A percentile compares a stretch with the other conserved stretches of the same genome.
These are phyloP conservation scores for Fopius arisanus DNA, from an alignment of 1,140 invertebrate species.

Conservation along the genomic window DNA sequence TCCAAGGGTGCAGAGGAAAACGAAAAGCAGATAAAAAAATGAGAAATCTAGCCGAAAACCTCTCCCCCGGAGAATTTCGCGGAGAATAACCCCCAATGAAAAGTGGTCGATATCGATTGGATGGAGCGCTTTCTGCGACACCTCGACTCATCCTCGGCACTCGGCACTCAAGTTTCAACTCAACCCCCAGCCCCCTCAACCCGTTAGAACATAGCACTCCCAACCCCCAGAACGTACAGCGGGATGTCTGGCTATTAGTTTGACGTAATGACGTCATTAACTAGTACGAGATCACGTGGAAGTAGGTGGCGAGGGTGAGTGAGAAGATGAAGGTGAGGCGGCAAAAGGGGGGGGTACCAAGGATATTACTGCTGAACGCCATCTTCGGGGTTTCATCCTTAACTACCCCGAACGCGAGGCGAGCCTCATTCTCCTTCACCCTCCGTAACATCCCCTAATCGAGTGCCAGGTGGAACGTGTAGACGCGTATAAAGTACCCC, in stretches of 20 bases:
- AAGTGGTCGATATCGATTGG: too few species aligned
- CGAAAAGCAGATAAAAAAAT: too few species aligned
- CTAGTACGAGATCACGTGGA: conserved; percentile 43
- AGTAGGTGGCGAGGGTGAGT: conserved; percentile 9
- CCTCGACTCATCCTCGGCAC: conserved; percentile 14
- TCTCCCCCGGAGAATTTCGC: too few species aligned
- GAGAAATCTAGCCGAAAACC: too few species aligned
- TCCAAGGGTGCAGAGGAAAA: too few species aligned
- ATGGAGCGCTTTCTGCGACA: too few species aligned
- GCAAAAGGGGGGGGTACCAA: conserved; percentile 27
- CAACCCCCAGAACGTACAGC: conserved; percentile 37
- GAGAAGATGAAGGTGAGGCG: conserved; percentile 2
- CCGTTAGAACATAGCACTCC: conserved; percentile 6
- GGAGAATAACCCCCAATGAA: background rate
- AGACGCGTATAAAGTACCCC: conserved; percentile 8
- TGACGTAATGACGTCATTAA: conserved; percentile 56
- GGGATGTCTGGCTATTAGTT: conserved; percentile 44
- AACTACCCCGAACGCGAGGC: conserved; percentile 28
- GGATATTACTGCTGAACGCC: conserved; percentile 43
- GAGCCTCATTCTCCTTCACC: background rate
- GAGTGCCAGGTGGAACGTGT: conserved; percentile 14
- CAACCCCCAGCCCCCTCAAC: background rate
- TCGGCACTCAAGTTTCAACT: conserved; percentile 25
- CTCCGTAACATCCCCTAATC: conserved; percentile 14
- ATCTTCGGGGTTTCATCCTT: conserved; percentile 41